Base-by-base conservation (phyloP, 1,140 invertebrate species). In the Capitella teleta region DNA sequence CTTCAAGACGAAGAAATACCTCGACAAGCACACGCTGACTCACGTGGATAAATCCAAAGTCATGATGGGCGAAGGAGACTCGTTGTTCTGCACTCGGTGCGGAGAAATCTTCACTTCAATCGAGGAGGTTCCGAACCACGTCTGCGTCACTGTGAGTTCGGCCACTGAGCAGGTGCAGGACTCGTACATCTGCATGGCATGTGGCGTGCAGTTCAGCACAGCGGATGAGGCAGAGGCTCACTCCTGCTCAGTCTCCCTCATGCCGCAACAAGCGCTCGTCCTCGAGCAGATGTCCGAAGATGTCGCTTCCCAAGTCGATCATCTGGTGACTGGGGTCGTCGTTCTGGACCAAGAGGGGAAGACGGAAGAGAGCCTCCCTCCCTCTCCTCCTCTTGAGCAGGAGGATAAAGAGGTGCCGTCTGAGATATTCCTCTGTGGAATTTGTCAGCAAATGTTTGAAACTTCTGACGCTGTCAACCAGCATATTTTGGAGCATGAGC, bases 1-100 rank as follows among this genome's bases (percentile, higher is more conserved):
- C 25, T 47, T 47, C 45, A 47, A 47, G 45, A 18, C 36, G 45
- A 28, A 47, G 45, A 47, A 47, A 32, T 47, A 47, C 28, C 45
- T 47, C 5, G 45, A 47, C 28, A 32, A 21, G 5, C 45, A 47
- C 45, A 16, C 36, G 28, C 28, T 32, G 25, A 36, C 45, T 4
- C 45, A 47, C 45, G 10, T n/a, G 28, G n/a, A n/a, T n/a, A n/a
- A n/a, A n/a, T n/a, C n/a, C n/a, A n/a, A n/a, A n/a, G n/a, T n/a
- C n/a, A n/a, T n/a, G n/a, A n/a, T n/a, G n/a, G n/a, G n/a, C n/a
- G n/a, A n/a, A n/a, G 26, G 16, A 5, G 28, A 47, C 26, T 16
- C 19, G 45, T 28, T 32, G 19, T 21, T 28, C 19, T 47, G 45
- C 19, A 24, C 16, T 14, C 16, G 18, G 8, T 47, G 45, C 45